Evolutionary conservation across 2,888 invertebrate genomes (phyloP).

Genomic region (Himalopsyche japonica): DNA sequence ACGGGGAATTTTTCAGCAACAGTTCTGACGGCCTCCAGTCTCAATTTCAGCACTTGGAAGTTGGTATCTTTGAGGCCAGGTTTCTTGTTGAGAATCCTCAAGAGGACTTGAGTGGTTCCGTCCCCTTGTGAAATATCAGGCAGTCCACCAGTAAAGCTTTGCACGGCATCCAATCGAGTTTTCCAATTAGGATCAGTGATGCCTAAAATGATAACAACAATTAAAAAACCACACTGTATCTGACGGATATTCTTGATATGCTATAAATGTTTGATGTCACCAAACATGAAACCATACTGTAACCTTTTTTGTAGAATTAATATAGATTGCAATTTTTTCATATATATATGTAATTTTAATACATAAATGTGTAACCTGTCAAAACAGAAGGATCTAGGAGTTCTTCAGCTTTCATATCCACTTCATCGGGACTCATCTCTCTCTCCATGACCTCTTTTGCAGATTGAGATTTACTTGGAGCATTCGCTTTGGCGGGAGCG

Average conservation of each 20-base stretch:
- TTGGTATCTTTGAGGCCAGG: conserved; percentile 90
- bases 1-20: conserved; percentile 77
- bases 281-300: too few relatives aligned
- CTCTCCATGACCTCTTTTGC: conserved; percentile 61
- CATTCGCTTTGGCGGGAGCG: conserved; percentile 45
- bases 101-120: conserved; percentile 74
- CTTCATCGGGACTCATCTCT: conserved; percentile 76
- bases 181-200: conserved; percentile 86
- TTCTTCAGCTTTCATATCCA: conserved; percentile 72
- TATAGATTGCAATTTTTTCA: too few relatives aligned
- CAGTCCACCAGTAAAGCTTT: conserved; percentile 67
- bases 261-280: too few relatives aligned
- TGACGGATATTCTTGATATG: too few relatives aligned
- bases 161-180: conserved; percentile 74
- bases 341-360: too few relatives aligned
- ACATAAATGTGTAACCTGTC: conserved; percentile 45
- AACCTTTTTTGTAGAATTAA: too few relatives aligned
- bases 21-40: conserved; percentile 77
- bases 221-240: too few relatives aligned
- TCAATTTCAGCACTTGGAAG: conserved; percentile 84
- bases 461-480: conserved; percentile 47
- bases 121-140: conserved; percentile 65
- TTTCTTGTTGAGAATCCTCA: conserved; percentile 75
- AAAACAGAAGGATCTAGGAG: conserved; percentile 66
- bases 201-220: conserved; percentile 52